Evolutionary conservation across 1,140 invertebrate species (phyloP).

Genomic region (Frieseomelitta varia): DNA sequence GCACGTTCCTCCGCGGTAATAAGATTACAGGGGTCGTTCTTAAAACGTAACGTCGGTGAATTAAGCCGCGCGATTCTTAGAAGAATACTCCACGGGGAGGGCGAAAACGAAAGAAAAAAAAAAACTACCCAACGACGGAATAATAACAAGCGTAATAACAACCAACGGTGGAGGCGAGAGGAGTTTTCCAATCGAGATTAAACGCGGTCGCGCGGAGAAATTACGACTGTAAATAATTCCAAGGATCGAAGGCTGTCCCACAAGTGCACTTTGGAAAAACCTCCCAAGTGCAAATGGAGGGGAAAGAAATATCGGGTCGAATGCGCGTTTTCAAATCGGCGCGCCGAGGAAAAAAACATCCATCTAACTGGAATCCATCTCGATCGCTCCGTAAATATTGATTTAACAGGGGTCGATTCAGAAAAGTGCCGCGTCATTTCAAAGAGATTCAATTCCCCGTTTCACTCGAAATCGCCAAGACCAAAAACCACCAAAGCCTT

Average conservation of each 20-base stretch:
- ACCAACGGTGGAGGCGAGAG: background rate
- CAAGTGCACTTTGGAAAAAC: too few relatives aligned
- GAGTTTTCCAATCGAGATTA: background rate
- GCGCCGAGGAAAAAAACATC: background rate
- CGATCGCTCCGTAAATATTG: slow-evolving; percentile 10
- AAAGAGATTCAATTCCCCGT: background rate
- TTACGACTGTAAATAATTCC: background rate
- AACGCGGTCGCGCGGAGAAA: background rate
- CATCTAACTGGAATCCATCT: background rate
- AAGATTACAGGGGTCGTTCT: slow-evolving; percentile 23
- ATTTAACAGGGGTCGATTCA: background rate
- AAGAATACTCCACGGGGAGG: background rate
- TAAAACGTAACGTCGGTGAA: slow-evolving; percentile 5
- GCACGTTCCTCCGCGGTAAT: background rate
- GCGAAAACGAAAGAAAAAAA: too few relatives aligned
- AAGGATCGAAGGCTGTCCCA: background rate
- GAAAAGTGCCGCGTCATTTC: background rate
- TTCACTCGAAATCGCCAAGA: background rate
- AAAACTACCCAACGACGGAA: background rate
- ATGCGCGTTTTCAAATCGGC: background rate
- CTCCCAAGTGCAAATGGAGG: background rate
- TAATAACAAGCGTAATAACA: background rate
- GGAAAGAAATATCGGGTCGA: background rate
- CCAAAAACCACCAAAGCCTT: background rate
- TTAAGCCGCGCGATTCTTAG: background rate